Conservation (phyloP, 37 sponge, comb jelly and placozoan species). For the Dysidea cf. avara region DNA sequence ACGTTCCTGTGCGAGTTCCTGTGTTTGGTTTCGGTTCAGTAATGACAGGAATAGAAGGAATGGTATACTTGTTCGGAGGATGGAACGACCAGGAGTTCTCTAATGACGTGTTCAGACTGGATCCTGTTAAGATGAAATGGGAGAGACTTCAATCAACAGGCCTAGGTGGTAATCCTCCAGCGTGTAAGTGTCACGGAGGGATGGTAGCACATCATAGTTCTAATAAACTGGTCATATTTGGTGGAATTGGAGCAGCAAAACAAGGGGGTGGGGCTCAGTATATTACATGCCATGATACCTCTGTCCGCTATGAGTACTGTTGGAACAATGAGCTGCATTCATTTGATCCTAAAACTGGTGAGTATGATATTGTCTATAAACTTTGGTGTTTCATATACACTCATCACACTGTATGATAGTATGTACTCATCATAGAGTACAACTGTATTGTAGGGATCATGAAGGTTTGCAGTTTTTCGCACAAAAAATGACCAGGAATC, state of each 20-base stretch:
- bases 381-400: no score
- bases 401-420: no score
- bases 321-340: slow-evolving; percentile 40
- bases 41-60: background rate
- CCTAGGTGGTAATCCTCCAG: background rate
- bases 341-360: slow-evolving; percentile 23
- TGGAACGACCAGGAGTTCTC: slow-evolving; percentile 8
- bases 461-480: no score
- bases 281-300: background rate
- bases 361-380: background rate
- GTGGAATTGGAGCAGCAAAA: background rate
- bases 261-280: slow-evolving; percentile 5
- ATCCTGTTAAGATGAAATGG: background rate
- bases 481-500: no score
- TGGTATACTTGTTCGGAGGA: slow-evolving; percentile 38
- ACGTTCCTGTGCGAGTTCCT: no score
- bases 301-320: background rate
- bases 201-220: background rate
- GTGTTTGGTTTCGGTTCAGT: slow-evolving; percentile 1
- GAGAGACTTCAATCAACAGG: background rate
- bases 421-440: no score
- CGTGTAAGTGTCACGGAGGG: background rate
- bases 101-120: background rate
- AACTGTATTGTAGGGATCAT: no score
- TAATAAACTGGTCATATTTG: background rate